Percentiles rank a stretch among this genome's conserved stretches.
These are phyloP conservation scores for Neodiprion lecontei DNA, from an alignment of 1,140 invertebrate genomes.

Conservation along the genomic window DNA sequence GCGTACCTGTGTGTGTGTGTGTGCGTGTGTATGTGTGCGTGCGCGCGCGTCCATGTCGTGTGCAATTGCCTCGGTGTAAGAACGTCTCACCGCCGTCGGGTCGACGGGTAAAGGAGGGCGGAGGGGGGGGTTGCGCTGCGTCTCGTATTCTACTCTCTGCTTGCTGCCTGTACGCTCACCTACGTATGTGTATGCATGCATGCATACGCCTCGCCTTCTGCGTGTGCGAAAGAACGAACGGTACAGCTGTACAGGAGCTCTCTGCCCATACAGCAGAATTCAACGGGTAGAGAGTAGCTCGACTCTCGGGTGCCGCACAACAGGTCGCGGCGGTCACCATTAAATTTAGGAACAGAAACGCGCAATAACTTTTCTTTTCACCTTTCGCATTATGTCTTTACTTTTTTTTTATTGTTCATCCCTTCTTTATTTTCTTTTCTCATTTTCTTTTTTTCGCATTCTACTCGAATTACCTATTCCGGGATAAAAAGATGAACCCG, in stretches of 20 bases:
- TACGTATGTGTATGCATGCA: background rate
- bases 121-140: background rate
- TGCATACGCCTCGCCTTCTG: background rate
- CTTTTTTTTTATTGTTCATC: too few relatives aligned
- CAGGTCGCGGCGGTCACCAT: too few relatives aligned
- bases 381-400: too few relatives aligned
- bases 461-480: too few relatives aligned
- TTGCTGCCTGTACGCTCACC: background rate
- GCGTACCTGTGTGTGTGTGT: background rate
- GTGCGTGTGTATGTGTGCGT: background rate
- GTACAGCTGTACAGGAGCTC: background rate
- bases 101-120: background rate
- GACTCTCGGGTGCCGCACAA: too few relatives aligned
- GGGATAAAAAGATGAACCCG: too few relatives aligned
- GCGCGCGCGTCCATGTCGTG: background rate
- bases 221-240: slow-evolving; percentile 1
- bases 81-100: background rate
- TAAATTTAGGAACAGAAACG: too few relatives aligned
- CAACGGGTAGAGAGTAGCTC: too few relatives aligned
- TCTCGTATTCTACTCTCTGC: background rate
- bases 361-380: too few relatives aligned
- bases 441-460: too few relatives aligned
- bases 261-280: too few relatives aligned
- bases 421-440: too few relatives aligned
- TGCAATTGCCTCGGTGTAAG: background rate